Conservation (phyloP, 2,888 invertebrate genomes). For the Cistogaster globosa region DNA sequence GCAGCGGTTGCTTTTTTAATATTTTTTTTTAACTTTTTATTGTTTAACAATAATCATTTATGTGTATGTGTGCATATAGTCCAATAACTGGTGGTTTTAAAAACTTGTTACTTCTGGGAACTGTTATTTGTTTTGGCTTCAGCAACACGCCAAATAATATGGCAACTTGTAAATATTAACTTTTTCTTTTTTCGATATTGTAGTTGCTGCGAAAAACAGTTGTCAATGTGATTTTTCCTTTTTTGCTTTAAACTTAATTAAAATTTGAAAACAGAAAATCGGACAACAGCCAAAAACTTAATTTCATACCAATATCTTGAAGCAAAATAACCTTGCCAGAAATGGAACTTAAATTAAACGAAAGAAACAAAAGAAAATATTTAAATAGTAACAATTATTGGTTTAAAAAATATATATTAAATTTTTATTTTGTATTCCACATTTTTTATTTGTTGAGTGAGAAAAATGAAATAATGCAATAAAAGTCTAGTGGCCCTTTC, state of each 20-base stretch:
- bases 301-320: background rate
- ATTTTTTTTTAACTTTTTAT: conserved; percentile 1
- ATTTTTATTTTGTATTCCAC: too few relatives aligned
- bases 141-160: conserved; percentile 16
- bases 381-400: background rate
- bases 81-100: conserved; percentile 36
- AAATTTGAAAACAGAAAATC: conserved; percentile 19
- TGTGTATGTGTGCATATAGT: background rate
- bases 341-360: background rate
- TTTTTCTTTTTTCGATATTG: background rate
- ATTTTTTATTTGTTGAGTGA: too few relatives aligned
- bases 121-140: conserved; percentile 60
- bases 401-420: too few relatives aligned
- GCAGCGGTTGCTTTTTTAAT: background rate
- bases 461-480: too few relatives aligned
- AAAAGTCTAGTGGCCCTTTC: too few relatives aligned
- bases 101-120: conserved; percentile 62
- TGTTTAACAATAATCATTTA: conserved; percentile 7
- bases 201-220: background rate
- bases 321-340: too few relatives aligned
- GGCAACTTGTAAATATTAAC: conserved; percentile 26
- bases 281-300: conserved; percentile 39
- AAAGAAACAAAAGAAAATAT: background rate
- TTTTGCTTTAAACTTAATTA: conserved; percentile 50
- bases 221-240: conserved; percentile 33